Evolutionary conservation across 1,140 invertebrate genomes (phyloP).

Genomic region (Lordiphosa collinella): DNA sequence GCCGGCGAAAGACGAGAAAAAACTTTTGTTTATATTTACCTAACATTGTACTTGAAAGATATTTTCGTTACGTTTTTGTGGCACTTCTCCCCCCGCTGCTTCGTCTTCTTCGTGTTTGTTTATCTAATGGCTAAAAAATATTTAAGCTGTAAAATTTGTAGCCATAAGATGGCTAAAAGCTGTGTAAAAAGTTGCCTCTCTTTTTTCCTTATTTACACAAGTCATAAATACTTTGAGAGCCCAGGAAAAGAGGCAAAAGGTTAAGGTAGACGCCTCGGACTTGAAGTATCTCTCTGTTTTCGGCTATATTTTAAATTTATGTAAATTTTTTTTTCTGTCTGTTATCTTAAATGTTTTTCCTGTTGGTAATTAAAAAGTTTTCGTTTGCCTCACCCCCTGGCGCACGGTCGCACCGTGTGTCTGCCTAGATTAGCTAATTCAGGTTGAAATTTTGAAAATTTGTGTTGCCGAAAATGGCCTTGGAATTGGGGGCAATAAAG

Average conservation of each 20-base stretch:
- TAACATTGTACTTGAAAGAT: slow-evolving; percentile 79
- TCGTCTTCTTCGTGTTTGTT: slow-evolving; percentile 47
- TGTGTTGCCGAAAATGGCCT: slow-evolving; percentile 24
- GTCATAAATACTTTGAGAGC: slow-evolving; percentile 63
- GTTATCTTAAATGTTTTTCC: slow-evolving; percentile 53
- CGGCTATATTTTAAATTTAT: slow-evolving; percentile 70
- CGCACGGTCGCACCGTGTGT: slow-evolving; percentile 11
- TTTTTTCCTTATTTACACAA: slow-evolving; percentile 48
- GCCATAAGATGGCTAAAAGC: slow-evolving; percentile 56
- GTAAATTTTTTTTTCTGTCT: slow-evolving; percentile 32
- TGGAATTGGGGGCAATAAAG: slow-evolving; percentile 29
- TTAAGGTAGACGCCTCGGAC: slow-evolving; percentile 20
- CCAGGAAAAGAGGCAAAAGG: slow-evolving; percentile 11
- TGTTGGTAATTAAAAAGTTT: slow-evolving; percentile 58
- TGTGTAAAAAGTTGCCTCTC: slow-evolving; percentile 56
- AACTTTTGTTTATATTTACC: slow-evolving; percentile 78
- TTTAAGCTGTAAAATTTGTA: slow-evolving; percentile 70
- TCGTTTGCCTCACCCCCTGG: slow-evolving; percentile 2
- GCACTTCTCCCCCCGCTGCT: slow-evolving; percentile 9
- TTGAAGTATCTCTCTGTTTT: background rate
- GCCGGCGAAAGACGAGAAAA: slow-evolving; percentile 14
- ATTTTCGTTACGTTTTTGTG: slow-evolving; percentile 58
- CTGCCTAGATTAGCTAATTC: slow-evolving; percentile 60
- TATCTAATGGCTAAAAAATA: slow-evolving; percentile 77
- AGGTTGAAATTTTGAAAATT: slow-evolving; percentile 24